Evolutionary conservation across 2,888 invertebrate genomes (phyloP).

Genomic region (Atethmia centrago): DNA sequence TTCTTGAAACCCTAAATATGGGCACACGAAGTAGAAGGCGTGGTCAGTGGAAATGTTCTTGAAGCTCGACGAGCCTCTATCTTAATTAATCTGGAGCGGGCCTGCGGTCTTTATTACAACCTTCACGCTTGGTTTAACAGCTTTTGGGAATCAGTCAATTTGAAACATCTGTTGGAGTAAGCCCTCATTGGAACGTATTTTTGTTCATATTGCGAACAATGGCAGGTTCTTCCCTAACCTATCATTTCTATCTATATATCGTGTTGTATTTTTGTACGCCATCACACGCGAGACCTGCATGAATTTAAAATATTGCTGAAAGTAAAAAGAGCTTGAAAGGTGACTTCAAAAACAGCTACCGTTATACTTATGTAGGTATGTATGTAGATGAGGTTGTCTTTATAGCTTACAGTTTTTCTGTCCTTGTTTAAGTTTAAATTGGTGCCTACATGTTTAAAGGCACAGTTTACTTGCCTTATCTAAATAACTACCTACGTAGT

Average conservation of each 20-base stretch:
- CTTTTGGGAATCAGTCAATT: slow-evolving; percentile 82
- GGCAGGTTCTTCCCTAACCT: slow-evolving; percentile 37
- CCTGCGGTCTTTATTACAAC: slow-evolving; percentile 83
- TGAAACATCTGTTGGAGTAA: slow-evolving; percentile 76
- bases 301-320: slow-evolving; percentile 50
- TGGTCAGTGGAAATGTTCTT: slow-evolving; percentile 77
- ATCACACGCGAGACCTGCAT: slow-evolving; percentile 53
- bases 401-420: slow-evolving; percentile 2
- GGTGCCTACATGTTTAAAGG: slow-evolving; percentile 8
- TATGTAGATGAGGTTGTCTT: slow-evolving; percentile 40
- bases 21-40: slow-evolving; percentile 75
- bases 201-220: slow-evolving; percentile 61
- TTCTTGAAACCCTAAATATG: slow-evolving; percentile 52
- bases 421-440: slow-evolving; percentile 22
- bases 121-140: slow-evolving; percentile 83
- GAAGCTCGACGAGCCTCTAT: slow-evolving; percentile 77
- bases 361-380: slow-evolving; percentile 25
- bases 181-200: slow-evolving; percentile 61
- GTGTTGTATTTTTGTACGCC: slow-evolving; percentile 55
- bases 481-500: background rate
- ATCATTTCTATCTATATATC: slow-evolving; percentile 32
- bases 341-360: slow-evolving; percentile 24
- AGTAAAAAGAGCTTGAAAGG: slow-evolving; percentile 29
- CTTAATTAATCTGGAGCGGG: slow-evolving; percentile 84
- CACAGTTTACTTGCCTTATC: background rate